Base-by-base conservation (phyloP, 2,888 invertebrate species). In the Drosophila prolongata region DNA sequence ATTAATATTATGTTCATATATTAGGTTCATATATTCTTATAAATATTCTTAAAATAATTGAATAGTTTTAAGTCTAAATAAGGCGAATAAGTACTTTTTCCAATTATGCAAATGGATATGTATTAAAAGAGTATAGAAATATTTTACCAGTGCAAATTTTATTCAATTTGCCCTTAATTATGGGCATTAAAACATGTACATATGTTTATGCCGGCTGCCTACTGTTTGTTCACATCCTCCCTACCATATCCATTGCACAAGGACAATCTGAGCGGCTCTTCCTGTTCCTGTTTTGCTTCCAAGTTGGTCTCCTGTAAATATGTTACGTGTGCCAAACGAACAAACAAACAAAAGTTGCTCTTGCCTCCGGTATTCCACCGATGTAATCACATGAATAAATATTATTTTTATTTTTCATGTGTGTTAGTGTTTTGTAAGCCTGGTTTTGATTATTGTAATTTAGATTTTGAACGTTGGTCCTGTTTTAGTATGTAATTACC, bases 291-390 rank as follows among this genome's bases (percentile, higher is more conserved):
- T 73, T 65, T 74, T 78, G 78, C 77, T 74, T 74, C 78, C 75
- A 80, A 83, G 72, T 80, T 80, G 66, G 76, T 68, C 80, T 83
- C 73, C 80, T 74, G 82, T 75, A 80, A 78, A 80, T 85, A 81
- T 74, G 81, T 65, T 76, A 73, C 76, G 64, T 62, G 67, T 56
- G 59, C 50, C 57, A 37, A 58, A 35, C 50, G 58, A 61, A 67
- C 65, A 60, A 34, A 68, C 64, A 69, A 35, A 58, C 35, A 58
- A 84, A 84, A 81, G 85, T 81, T 81, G 50, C 77, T 77, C 80
- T 47, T 75, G 66, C 64, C 74, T 49, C 65, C 46, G 64, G 55
- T 59, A 46, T 60, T 70, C 50, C 46, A 50, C 78, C 62, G 76
- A 75, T 79, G 77, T 79, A 84, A 79, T 75, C 71, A 53, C 37